Evolutionary conservation across 2,797 vertebrate genomes (phyloP).

Genomic region (Gallirallus australis): DNA sequence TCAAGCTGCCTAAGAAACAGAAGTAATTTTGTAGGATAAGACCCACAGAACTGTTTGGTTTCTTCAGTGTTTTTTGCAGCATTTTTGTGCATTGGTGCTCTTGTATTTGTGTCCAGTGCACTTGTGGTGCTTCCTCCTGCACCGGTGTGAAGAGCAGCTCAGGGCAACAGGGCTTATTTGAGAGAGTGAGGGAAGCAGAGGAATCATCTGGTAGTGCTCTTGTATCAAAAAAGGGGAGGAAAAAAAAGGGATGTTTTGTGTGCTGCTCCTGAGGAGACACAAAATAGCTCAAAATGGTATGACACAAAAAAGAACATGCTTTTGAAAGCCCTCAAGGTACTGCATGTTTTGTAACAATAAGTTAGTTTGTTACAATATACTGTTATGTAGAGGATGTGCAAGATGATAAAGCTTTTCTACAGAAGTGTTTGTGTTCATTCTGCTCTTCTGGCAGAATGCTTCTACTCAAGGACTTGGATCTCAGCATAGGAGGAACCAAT

Average conservation of each 20-base stretch:
- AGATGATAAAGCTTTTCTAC: background rate
- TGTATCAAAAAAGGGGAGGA: background rate
- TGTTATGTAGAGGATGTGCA: background rate
- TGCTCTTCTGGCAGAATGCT: background rate
- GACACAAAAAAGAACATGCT: background rate
- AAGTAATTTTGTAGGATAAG: background rate
- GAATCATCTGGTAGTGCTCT: background rate
- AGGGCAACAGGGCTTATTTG: rapidly evolving
- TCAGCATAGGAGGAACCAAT: background rate
- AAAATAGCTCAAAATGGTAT: background rate
- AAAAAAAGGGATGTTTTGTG: background rate
- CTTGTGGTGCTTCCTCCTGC: background rate
- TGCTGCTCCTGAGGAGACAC: background rate
- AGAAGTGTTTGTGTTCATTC: background rate
- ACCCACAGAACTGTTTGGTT: background rate
- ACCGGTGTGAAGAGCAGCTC: background rate
- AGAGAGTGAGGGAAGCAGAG: background rate
- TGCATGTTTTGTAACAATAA: background rate
- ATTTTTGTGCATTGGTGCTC: background rate
- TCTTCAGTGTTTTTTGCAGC: background rate
- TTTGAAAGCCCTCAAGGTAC: background rate
- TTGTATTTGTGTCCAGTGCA: background rate
- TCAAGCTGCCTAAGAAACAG: background rate
- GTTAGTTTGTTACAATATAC: background rate
- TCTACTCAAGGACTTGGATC: background rate